These are phyloP conservation scores for Caerostris darwini DNA, from an alignment of 1,140 invertebrate genomes.

Conservation along the genomic window DNA sequence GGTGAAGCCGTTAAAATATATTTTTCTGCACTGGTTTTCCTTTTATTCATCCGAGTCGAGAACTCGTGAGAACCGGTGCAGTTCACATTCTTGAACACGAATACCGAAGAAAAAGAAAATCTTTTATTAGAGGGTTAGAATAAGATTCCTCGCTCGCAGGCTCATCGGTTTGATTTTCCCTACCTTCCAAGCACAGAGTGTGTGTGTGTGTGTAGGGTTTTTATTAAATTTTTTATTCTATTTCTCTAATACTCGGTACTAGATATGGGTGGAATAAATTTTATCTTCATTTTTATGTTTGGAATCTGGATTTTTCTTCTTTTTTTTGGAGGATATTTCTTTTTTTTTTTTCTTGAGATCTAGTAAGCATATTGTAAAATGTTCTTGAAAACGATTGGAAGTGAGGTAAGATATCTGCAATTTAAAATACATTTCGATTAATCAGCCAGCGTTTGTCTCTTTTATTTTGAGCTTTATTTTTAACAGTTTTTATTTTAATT, in stretches of 20 bases:
- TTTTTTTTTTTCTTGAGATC: no score
- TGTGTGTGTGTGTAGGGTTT: no score
- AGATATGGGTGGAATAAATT: neutral
- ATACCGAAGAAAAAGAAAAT: neutral
- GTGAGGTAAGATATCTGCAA: no score
- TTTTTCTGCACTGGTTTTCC: neutral
- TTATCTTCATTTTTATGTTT: no score
- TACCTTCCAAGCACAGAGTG: neutral
- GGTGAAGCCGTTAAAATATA: neutral
- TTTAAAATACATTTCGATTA: no score
- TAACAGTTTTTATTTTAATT: no score
- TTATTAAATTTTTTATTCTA: neutral
- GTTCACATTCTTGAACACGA: neutral
- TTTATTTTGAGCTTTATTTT: no score
- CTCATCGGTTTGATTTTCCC: neutral
- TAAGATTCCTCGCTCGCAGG: neutral
- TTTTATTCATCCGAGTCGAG: neutral
- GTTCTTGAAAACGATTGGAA: no score
- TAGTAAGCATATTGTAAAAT: no score
- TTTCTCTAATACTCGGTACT: neutral
- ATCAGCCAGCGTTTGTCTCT: no score
- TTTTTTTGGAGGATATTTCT: neutral
- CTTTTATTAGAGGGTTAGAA: neutral
- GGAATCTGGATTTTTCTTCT: neutral
- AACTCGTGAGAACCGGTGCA: no score